Percentiles rank a stretch among this genome's conserved stretches.
Conservation (phyloP, 2,797 vertebrate species). For the Hypotaenidia philippensis region DNA sequence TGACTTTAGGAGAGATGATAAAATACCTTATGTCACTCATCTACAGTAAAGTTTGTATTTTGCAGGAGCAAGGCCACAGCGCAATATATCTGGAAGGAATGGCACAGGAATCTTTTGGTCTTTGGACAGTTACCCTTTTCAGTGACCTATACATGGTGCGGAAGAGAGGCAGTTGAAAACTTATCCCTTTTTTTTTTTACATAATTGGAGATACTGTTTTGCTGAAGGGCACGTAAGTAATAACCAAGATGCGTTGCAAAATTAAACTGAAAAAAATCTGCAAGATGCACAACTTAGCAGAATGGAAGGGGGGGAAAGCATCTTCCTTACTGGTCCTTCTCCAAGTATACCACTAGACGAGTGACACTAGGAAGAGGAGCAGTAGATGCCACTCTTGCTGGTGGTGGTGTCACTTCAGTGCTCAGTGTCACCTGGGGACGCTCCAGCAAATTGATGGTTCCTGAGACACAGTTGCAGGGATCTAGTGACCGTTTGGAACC, state of each 20-base stretch:
- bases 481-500: neutral
- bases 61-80: neutral
- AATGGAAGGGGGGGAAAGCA: rapidly evolving
- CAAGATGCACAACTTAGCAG: neutral
- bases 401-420: neutral
- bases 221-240: rapidly evolving
- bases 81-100: neutral
- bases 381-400: neutral
- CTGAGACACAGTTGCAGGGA: neutral
- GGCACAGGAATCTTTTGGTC: neutral
- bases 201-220: neutral
- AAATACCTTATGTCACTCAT: neutral
- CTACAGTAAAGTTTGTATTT: neutral
- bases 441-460: neutral
- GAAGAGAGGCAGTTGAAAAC: rapidly evolving
- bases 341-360: neutral
- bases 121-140: neutral
- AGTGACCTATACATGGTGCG: neutral
- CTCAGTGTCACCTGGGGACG: neutral
- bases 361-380: neutral
- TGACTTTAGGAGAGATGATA: neutral
- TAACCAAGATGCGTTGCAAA: neutral
- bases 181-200: neutral
- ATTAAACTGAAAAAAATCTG: neutral
- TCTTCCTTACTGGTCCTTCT: neutral